Evolutionary conservation across 1,140 invertebrate species (phyloP).

Genomic region (Rhyacophila brunnea): DNA sequence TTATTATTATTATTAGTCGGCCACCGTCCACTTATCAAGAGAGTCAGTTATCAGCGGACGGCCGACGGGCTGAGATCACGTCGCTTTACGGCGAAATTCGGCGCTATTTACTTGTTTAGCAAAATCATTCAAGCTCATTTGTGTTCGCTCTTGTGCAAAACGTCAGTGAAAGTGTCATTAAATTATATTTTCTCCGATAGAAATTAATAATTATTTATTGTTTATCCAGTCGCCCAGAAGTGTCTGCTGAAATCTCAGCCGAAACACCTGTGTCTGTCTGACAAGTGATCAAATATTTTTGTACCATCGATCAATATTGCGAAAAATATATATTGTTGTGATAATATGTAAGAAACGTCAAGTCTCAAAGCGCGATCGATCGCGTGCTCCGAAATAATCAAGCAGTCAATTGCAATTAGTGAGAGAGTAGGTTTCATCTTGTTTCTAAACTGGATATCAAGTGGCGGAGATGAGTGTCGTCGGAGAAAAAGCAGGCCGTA

Average conservation of each 20-base stretch:
- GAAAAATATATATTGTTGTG: not conserved
- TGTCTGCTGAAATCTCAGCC: not conserved
- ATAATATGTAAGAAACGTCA: not conserved
- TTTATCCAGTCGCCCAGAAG: too few relatives aligned
- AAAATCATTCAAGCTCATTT: too few relatives aligned
- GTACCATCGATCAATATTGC: too few relatives aligned
- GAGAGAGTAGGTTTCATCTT: not conserved
- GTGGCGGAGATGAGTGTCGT: conserved; percentile 17
- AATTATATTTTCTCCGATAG: not conserved
- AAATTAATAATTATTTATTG: not conserved
- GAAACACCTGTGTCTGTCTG: not conserved
- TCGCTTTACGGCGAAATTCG: too few relatives aligned
- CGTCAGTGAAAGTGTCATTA: conserved; percentile 4
- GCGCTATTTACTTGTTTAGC: too few relatives aligned
- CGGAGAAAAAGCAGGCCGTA: conserved; percentile 15
- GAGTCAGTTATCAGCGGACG: conserved; percentile 13
- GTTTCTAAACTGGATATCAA: conserved; percentile 21
- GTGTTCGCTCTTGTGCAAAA: not conserved
- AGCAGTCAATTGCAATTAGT: not conserved
- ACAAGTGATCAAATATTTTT: too few relatives aligned
- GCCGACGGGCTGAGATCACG: conserved; percentile 2
- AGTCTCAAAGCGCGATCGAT: not conserved
- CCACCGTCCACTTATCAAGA: conserved; percentile 17
- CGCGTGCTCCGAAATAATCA: conserved; percentile 3
- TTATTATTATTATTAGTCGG: conserved; percentile 8